These are phyloP conservation scores for Brachylomia viminalis DNA, from an alignment of 2,888 invertebrate species.

Conservation along the genomic window DNA sequence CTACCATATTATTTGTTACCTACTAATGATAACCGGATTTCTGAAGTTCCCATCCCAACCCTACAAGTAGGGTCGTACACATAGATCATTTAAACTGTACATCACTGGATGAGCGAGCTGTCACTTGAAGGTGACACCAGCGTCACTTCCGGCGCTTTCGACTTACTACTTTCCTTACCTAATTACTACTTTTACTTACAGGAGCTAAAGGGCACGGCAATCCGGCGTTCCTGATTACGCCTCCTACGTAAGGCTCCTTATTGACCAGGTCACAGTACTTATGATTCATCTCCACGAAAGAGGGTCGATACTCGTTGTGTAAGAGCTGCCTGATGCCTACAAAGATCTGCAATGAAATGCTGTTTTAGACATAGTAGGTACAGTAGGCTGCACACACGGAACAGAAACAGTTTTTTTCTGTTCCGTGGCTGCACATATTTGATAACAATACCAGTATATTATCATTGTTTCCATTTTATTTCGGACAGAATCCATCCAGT, in stretches of 20 bases:
- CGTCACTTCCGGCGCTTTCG: neutral
- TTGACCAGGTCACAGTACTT: slow-evolving; percentile 34
- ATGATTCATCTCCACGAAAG: slow-evolving; percentile 3
- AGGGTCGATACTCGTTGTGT: slow-evolving; percentile 49
- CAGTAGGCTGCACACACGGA: too few relatives aligned
- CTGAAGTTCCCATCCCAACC: neutral
- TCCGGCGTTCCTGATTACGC: slow-evolving; percentile 40
- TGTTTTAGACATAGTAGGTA: neutral
- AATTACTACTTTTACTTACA: slow-evolving; percentile 32
- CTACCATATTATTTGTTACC: neutral
- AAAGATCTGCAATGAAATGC: slow-evolving; percentile 18
- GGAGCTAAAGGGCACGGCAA: slow-evolving; percentile 22
- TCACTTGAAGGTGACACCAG: neutral
- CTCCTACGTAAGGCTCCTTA: slow-evolving; percentile 44
- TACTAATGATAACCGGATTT: neutral
- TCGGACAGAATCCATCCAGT: too few relatives aligned
- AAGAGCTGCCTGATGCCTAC: slow-evolving; percentile 32
- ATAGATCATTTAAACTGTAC: too few relatives aligned
- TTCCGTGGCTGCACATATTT: too few relatives aligned
- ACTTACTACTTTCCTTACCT: too few relatives aligned
- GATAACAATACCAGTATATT: neutral
- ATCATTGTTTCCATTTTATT: too few relatives aligned
- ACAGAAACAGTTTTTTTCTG: too few relatives aligned
- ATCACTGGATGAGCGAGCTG: neutral
- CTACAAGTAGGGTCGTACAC: neutral